Conservation (phyloP, 2,888 invertebrate genomes). For the Lamellibrachia columna region DNA sequence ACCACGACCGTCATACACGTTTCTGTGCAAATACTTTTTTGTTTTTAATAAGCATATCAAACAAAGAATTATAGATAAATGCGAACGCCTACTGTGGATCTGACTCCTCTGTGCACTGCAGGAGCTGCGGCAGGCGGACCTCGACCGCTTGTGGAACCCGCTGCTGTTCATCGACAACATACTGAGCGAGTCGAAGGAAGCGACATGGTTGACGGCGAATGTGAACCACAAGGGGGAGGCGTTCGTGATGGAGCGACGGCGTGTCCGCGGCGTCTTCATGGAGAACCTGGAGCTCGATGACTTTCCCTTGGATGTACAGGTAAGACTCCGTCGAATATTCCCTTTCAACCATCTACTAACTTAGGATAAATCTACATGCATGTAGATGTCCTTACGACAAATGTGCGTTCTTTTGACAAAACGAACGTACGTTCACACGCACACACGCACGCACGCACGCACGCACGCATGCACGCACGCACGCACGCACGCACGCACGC, state of each 20-base stretch:
- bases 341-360: neutral
- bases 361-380: neutral
- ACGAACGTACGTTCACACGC: neutral
- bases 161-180: constrained; percentile 53
- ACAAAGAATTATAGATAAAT: neutral
- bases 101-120: constrained; percentile 27
- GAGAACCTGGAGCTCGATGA: constrained; percentile 55
- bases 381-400: neutral
- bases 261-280: constrained; percentile 48
- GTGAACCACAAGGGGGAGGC: constrained; percentile 40
- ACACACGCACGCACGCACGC: neutral
- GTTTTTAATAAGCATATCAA: neutral
- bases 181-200: constrained; percentile 50
- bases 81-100: neutral
- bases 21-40: neutral
- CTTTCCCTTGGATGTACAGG: constrained; percentile 64
- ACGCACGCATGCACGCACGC: neutral
- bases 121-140: constrained; percentile 44
- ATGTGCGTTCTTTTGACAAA: neutral
- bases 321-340: neutral
- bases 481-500: neutral
- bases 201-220: constrained; percentile 43
- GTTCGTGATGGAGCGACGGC: constrained; percentile 43
- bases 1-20: neutral
- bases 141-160: constrained; percentile 51